These are phyloP conservation scores for Drosophila subpulchrella DNA, from an alignment of 1,140 invertebrate species.

Conservation along the genomic window DNA sequence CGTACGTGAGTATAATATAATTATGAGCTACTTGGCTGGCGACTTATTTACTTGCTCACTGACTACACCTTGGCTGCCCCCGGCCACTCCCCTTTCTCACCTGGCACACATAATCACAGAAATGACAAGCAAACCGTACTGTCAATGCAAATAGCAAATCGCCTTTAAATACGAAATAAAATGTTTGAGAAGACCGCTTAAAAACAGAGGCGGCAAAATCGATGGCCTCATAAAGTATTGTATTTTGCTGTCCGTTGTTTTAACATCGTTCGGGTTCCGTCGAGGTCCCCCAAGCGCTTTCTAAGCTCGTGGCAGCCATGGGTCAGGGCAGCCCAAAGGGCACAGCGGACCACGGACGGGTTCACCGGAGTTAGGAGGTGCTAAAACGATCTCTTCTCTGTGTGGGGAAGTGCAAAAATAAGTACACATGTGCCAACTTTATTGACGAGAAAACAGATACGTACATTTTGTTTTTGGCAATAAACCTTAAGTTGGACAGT, in stretches of 20 bases:
- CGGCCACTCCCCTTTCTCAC: slow-evolving; percentile 32
- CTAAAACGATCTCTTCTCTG: slow-evolving; percentile 20
- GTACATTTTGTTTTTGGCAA: slow-evolving; percentile 12
- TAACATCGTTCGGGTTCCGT: slow-evolving; percentile 31
- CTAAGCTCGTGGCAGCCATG: slow-evolving; percentile 58
- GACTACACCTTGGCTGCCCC: slow-evolving; percentile 37
- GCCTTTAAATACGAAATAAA: slow-evolving; percentile 71
- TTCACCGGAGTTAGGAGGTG: slow-evolving; percentile 44
- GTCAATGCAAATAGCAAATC: slow-evolving; percentile 65
- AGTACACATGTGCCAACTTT: background rate
- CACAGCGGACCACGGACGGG: slow-evolving; percentile 33
- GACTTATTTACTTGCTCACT: slow-evolving; percentile 66
- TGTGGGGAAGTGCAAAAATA: slow-evolving; percentile 15
- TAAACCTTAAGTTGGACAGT: slow-evolving; percentile 3
- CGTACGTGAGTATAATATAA: slow-evolving; percentile 81
- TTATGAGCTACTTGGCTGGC: slow-evolving; percentile 75
- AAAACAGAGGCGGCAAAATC: slow-evolving; percentile 59
- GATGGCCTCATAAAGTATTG: slow-evolving; percentile 75
- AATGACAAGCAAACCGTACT: slow-evolving; percentile 40
- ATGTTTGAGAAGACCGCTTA: slow-evolving; percentile 52
- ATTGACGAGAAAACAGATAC: background rate
- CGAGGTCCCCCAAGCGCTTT: slow-evolving; percentile 51
- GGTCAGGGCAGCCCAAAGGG: slow-evolving; percentile 68
- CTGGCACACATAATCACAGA: slow-evolving; percentile 57
- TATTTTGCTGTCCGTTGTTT: slow-evolving; percentile 25